These are phyloP conservation scores for Indicator maculatus DNA, from an alignment of 2,113 vertebrate genomes.

Conservation along the genomic window DNA sequence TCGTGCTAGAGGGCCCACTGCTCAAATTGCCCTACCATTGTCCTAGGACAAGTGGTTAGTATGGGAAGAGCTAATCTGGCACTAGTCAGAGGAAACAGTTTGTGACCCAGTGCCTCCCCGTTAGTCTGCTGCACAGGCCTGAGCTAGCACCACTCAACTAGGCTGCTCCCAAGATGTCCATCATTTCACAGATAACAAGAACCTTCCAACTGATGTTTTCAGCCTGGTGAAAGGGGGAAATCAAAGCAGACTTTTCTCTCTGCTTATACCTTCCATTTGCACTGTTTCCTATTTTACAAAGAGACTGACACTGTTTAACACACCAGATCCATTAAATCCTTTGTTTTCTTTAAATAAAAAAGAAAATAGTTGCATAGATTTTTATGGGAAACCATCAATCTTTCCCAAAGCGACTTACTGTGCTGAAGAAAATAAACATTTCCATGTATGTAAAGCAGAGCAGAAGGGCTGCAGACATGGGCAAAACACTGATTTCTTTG, in stretches of 20 bases:
- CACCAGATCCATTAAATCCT: constrained; percentile 66
- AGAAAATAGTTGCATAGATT: constrained; percentile 62
- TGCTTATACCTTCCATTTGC: not conserved
- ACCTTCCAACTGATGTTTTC: not conserved
- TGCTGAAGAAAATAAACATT: constrained; percentile 63
- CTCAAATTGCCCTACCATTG: not conserved
- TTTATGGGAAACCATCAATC: constrained; percentile 73
- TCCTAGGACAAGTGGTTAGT: not conserved
- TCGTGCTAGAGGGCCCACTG: not conserved
- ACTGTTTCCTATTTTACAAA: constrained; percentile 15
- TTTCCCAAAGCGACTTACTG: constrained; percentile 63
- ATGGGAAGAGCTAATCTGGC: not conserved
- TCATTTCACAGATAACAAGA: not conserved
- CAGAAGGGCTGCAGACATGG: constrained; percentile 5
- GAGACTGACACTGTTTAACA: constrained; percentile 51
- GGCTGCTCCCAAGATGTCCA: not conserved
- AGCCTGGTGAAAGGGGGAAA: not conserved
- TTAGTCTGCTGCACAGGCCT: not conserved
- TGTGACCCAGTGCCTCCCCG: not conserved
- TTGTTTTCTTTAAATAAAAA: constrained; percentile 68
- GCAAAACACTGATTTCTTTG: constrained; percentile 47
- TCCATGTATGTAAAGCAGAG: constrained; percentile 57
- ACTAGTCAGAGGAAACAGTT: not conserved
- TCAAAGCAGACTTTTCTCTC: constrained; percentile 37
- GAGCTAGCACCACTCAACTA: not conserved